A percentile compares a stretch with the other conserved stretches of the same genome.
Evolutionary conservation across 2,797 vertebrate genomes (phyloP).

Genomic region (Cyprinodon diabolis): DNA sequence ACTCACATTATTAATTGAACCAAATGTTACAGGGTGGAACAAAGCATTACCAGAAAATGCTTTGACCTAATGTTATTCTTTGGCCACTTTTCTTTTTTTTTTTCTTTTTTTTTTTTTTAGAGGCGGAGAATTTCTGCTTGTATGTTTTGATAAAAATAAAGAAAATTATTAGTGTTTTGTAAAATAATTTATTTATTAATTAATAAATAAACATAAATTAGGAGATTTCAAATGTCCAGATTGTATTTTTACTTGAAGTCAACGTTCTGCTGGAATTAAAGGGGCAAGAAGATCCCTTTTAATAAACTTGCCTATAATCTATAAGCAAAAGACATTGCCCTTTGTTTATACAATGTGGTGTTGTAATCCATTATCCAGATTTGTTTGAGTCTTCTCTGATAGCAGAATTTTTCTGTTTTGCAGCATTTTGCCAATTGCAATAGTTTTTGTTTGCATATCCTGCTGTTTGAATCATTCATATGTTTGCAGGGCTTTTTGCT

Average conservation of each 20-base stretch:
- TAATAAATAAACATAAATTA: no score
- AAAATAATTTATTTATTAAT: background rate
- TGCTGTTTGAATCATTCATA: no score
- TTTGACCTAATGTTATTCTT: background rate
- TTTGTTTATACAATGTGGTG: no score
- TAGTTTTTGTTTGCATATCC: no score
- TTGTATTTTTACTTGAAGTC: background rate
- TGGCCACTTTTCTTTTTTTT: background rate
- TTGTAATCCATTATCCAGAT: no score
- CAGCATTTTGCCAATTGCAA: no score
- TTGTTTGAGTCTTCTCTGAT: no score
- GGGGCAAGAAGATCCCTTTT: no score
- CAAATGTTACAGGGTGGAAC: slow-evolving; percentile 28
- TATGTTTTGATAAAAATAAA: background rate
- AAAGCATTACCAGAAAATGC: slow-evolving; percentile 15
- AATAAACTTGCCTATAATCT: background rate
- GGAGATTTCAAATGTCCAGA: background rate
- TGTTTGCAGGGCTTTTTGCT: no score
- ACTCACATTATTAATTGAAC: slow-evolving; percentile 14
- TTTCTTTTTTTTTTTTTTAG: background rate
- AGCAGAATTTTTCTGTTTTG: no score
- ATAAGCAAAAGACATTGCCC: background rate
- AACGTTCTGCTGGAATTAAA: background rate
- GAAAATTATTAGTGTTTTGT: background rate
- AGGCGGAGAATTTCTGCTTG: background rate